Percentiles rank a stretch among this genome's conserved stretches.
Evolutionary conservation across 2,113 vertebrate genomes (phyloP).

Genomic region (Thunnus thynnus): DNA sequence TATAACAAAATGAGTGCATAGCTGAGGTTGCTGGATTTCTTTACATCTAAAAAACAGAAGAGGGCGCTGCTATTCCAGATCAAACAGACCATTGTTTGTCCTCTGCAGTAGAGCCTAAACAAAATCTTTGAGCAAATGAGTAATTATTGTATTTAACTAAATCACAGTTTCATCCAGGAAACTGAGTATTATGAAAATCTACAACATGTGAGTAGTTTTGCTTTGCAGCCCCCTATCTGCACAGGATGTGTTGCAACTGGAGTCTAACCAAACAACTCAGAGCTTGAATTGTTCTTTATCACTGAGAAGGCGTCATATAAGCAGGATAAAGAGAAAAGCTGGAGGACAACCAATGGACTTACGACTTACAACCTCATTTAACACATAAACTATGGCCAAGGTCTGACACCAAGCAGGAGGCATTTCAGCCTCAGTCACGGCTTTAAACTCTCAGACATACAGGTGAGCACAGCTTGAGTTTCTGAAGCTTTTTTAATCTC

Average conservation of each 20-base stretch:
- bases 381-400: constrained; percentile 52
- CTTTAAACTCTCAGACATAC: background rate
- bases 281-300: constrained; percentile 41
- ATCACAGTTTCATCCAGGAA: background rate
- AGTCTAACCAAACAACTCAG: background rate
- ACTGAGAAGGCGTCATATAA: constrained; percentile 41
- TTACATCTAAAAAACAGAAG: background rate
- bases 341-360: constrained; percentile 43
- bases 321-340: constrained; percentile 5
- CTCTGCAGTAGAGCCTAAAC: background rate
- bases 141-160: background rate
- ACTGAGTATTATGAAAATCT: background rate
- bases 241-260: background rate
- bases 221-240: constrained; percentile 4
- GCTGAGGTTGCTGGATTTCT: background rate
- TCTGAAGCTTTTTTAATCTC: too few species aligned
- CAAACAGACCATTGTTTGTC: background rate
- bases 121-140: background rate
- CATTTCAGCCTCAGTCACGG: too few species aligned
- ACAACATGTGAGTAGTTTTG: background rate
- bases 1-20: too few species aligned
- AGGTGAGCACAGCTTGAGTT: background rate
- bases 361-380: constrained; percentile 36
- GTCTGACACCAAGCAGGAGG: background rate
- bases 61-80: background rate